Percentiles rank a stretch among this genome's conserved stretches.
phyloP scores from a whole-genome alignment of 2,888 invertebrate species.

The Pachliopta kotzebuea region DNA sequence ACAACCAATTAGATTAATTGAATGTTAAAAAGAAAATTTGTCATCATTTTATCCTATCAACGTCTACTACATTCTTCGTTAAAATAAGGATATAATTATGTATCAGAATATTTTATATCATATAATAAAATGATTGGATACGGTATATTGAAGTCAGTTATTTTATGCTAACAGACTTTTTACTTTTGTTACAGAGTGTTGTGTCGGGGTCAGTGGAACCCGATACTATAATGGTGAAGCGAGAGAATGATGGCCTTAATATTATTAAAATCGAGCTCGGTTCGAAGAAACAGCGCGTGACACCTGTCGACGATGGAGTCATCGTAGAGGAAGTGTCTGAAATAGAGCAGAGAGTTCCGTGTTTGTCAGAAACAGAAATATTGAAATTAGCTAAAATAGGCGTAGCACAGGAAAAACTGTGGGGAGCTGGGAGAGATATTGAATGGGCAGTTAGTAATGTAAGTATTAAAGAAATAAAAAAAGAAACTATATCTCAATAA shows the following conservation, averaged over 20 bases:
- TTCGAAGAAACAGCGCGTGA: slow-evolving; percentile 74
- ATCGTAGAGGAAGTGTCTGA: slow-evolving; percentile 58
- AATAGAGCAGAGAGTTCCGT: slow-evolving; percentile 62
- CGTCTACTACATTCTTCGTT: no score
- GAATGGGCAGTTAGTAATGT: slow-evolving; percentile 88
- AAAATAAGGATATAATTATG: no score
- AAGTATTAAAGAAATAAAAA: slow-evolving; percentile 29
- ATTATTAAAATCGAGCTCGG: slow-evolving; percentile 74
- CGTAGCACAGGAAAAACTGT: slow-evolving; percentile 82
- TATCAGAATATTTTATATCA: no score
- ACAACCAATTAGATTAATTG: no score
- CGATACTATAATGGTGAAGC: slow-evolving; percentile 83
- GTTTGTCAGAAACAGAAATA: slow-evolving; percentile 78
- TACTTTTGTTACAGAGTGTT: slow-evolving; percentile 81
- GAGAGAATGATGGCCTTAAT: slow-evolving; percentile 69
- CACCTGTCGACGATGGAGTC: slow-evolving; percentile 65
- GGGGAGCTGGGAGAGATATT: slow-evolving; percentile 87
- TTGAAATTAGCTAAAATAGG: slow-evolving; percentile 75
- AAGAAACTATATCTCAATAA: no score
- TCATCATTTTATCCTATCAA: no score
- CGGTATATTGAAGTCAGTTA: no score
- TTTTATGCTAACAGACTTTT: neutral
- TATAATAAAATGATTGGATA: no score
- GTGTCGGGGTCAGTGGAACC: slow-evolving; percentile 90
- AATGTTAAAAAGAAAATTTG: no score